Percentiles rank a stretch among this genome's conserved stretches.
These are phyloP conservation scores for Lasioglossum leucozonium DNA, from an alignment of 2,888 invertebrate genomes.

Conservation along the genomic window DNA sequence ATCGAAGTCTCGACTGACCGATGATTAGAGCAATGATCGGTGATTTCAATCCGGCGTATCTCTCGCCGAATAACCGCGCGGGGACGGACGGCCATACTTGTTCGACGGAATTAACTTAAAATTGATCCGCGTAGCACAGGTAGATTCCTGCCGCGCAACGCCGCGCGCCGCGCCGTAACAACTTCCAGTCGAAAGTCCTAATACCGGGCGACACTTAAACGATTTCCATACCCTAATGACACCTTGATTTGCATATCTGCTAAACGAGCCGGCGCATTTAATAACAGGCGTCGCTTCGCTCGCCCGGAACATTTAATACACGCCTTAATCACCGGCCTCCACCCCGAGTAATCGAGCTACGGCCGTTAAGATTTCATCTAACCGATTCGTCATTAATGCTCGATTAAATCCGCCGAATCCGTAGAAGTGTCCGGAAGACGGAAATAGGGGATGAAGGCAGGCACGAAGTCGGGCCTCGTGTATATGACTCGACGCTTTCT, in stretches of 20 bases:
- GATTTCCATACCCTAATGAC: slow-evolving; percentile 27
- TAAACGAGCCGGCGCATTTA: background rate
- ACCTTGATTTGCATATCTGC: slow-evolving; percentile 33
- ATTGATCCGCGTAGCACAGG: background rate
- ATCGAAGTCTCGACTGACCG: slow-evolving; percentile 58
- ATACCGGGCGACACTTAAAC: slow-evolving; percentile 9
- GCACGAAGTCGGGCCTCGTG: slow-evolving; percentile 25
- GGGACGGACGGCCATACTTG: background rate
- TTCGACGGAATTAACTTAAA: background rate
- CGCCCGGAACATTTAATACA: slow-evolving; percentile 29
- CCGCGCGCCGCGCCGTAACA: background rate
- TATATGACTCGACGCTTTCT: slow-evolving; percentile 77
- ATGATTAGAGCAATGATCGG: slow-evolving; percentile 54
- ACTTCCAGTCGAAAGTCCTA: slow-evolving; percentile 5
- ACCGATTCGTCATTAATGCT: slow-evolving; percentile 51
- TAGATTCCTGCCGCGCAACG: background rate
- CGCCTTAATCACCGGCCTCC: slow-evolving; percentile 24
- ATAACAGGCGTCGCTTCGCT: slow-evolving; percentile 17
- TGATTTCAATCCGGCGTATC: background rate
- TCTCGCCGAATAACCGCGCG: background rate
- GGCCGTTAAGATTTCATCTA: slow-evolving; percentile 48
- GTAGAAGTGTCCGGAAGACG: slow-evolving; percentile 37
- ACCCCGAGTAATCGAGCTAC: slow-evolving; percentile 16
- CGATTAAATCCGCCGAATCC: slow-evolving; percentile 43
- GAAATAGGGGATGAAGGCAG: slow-evolving; percentile 7